phyloP scores from a whole-genome alignment of 2,888 invertebrate genomes.

The Danaus chrysippus region DNA sequence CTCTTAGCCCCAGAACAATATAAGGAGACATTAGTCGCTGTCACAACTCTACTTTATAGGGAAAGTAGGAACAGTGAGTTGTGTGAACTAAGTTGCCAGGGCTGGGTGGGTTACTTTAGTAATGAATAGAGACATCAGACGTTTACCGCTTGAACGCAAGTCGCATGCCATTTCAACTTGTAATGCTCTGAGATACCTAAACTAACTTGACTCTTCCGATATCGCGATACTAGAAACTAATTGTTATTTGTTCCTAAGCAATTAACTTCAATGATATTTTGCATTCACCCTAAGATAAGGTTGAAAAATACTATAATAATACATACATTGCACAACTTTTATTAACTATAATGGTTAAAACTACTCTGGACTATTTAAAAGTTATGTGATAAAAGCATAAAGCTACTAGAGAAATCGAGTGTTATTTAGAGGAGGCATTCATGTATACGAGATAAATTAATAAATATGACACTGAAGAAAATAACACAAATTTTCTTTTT shows the following conservation, averaged over 20 bases:
- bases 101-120: slow-evolving; percentile 66
- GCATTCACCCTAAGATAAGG: not conserved
- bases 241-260: slow-evolving; percentile 34
- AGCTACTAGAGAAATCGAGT: slow-evolving; percentile 50
- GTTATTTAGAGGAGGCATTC: slow-evolving; percentile 53
- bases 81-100: slow-evolving; percentile 67
- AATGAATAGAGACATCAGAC: slow-evolving; percentile 74
- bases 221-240: slow-evolving; percentile 44
- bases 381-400: slow-evolving; percentile 59
- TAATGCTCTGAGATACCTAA: slow-evolving; percentile 41
- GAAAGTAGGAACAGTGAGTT: slow-evolving; percentile 68
- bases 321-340: slow-evolving; percentile 27
- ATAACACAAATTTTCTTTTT: slow-evolving; percentile 44
- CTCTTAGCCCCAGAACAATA: slow-evolving; percentile 78
- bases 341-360: slow-evolving; percentile 61
- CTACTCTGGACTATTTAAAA: slow-evolving; percentile 60
- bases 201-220: slow-evolving; percentile 52
- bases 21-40: slow-evolving; percentile 77
- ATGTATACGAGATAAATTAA: slow-evolving; percentile 57
- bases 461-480: slow-evolving; percentile 47
- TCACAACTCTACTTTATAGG: slow-evolving; percentile 77
- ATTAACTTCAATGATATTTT: not conserved
- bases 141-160: slow-evolving; percentile 65
- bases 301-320: not conserved
- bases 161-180: slow-evolving; percentile 63